These are phyloP conservation scores for Propithecus deckenii DNA, from an alignment of 2,797 vertebrate species.

Conservation along the genomic window DNA sequence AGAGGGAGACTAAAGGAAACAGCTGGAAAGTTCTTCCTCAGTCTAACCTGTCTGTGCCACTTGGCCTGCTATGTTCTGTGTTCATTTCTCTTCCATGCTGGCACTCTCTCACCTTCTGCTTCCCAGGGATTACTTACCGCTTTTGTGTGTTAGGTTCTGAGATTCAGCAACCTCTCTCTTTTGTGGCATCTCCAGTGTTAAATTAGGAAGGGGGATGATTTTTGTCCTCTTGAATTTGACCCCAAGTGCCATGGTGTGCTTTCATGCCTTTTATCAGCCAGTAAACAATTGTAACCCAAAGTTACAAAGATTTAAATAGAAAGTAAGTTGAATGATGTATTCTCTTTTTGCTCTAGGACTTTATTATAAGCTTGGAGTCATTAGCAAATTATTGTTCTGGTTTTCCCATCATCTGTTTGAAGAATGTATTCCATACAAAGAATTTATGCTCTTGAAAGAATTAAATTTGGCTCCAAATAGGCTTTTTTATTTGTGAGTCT, in stretches of 20 bases:
- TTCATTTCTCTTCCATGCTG: neutral
- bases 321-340: neutral
- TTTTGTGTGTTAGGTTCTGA: neutral
- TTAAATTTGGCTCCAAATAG: constrained; percentile 20
- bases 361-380: constrained; percentile 12
- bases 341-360: constrained; percentile 37
- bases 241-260: neutral
- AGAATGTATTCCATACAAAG: constrained; percentile 13
- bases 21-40: neutral
- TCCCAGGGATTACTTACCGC: neutral
- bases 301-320: neutral
- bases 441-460: constrained; percentile 27
- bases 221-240: constrained; percentile 6
- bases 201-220: neutral
- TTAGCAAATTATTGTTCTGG: constrained; percentile 35
- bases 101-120: neutral
- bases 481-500: constrained; percentile 39
- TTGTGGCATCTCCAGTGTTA: neutral
- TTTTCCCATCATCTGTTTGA: constrained; percentile 39
- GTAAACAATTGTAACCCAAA: neutral
- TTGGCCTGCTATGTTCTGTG: neutral
- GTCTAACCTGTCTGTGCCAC: neutral
- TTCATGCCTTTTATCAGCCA: constrained; percentile 11
- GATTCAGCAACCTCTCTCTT: neutral
- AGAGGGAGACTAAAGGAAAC: neutral